Conservation (phyloP, 2,797 vertebrate species). For the Nannoperca australis region DNA sequence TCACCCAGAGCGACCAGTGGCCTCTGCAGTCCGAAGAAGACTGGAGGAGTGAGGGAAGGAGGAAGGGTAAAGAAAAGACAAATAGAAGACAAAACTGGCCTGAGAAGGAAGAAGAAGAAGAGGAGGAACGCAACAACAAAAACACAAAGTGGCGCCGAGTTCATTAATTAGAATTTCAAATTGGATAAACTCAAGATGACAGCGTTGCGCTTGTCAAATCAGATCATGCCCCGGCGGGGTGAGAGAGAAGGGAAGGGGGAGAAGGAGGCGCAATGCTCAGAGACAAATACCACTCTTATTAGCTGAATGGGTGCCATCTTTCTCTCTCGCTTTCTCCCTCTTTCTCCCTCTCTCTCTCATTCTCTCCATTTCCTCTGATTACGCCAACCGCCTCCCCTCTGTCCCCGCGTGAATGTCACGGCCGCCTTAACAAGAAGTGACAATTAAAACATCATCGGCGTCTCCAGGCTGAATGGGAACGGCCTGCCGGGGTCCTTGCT, state of each 20-base stretch:
- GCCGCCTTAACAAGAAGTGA: slow-evolving; percentile 82
- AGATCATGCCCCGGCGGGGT: slow-evolving; percentile 82
- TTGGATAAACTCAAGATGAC: slow-evolving; percentile 88
- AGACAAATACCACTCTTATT: slow-evolving; percentile 78
- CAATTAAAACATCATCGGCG: slow-evolving; percentile 82
- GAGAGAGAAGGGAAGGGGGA: slow-evolving; percentile 55
- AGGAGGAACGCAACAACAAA: slow-evolving; percentile 50
- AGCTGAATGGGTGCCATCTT: slow-evolving; percentile 76
- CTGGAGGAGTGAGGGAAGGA: slow-evolving; percentile 47
- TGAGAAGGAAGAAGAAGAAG: slow-evolving; percentile 43
- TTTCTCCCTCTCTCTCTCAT: slow-evolving; percentile 18
- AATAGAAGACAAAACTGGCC: slow-evolving; percentile 75
- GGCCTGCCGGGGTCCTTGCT: slow-evolving; percentile 54
- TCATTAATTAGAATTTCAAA: slow-evolving; percentile 89
- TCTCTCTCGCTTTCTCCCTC: slow-evolving; percentile 31
- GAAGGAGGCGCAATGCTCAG: slow-evolving; percentile 65
- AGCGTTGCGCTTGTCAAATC: slow-evolving; percentile 85
- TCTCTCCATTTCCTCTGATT: slow-evolving; percentile 78
- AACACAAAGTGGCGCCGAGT: slow-evolving; percentile 82
- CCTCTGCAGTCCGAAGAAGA: slow-evolving; percentile 49
- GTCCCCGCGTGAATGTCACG: slow-evolving; percentile 76
- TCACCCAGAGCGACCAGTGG: slow-evolving; percentile 57
- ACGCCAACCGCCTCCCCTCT: slow-evolving; percentile 67
- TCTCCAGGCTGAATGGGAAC: slow-evolving; percentile 71
- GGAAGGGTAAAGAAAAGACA: slow-evolving; percentile 76